Percentiles rank a stretch among this genome's conserved stretches.
Conservation (phyloP, 2,113 vertebrate species). For the Girardinichthys multiradiatus region DNA sequence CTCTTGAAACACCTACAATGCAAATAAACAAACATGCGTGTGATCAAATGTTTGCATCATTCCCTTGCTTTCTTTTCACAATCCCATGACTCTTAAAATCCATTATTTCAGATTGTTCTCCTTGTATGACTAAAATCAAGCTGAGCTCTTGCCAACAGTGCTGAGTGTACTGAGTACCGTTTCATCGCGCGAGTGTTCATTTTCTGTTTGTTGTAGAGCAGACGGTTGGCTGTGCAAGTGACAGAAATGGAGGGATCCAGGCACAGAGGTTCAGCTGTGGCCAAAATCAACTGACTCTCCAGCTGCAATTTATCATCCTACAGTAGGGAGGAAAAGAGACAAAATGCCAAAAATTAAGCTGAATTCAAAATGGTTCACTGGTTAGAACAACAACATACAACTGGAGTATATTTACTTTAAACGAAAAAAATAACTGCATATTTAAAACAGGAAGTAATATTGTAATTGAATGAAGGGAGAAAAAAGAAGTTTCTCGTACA, state of each 20-base stretch:
- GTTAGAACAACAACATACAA: background rate
- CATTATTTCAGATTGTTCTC: background rate
- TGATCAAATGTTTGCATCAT: conserved; percentile 1
- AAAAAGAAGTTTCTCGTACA: background rate
- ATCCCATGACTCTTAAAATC: background rate
- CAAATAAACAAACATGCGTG: conserved; percentile 7
- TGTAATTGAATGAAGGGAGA: background rate
- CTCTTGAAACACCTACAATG: conserved; percentile 90
- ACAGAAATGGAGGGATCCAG: conserved; percentile 98
- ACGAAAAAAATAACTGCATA: background rate
- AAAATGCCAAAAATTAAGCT: conserved; percentile 1
- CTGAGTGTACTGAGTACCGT: conserved; percentile 75
- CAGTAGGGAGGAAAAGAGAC: conserved; percentile 13
- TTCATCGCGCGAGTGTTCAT: conserved; percentile 97
- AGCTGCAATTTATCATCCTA: conserved; percentile 97
- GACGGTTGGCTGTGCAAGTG: conserved; percentile 93
- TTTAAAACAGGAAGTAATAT: background rate
- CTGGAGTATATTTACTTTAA: too few species aligned
- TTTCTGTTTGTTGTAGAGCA: conserved; percentile 97
- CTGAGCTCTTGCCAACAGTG: background rate
- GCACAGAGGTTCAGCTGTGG: conserved; percentile 96
- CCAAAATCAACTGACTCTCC: conserved; percentile 96
- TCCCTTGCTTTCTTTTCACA: background rate
- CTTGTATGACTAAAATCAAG: background rate
- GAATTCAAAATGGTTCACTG: background rate